Conservation (phyloP, 1,140 invertebrate species). For the Papilio helenus region DNA sequence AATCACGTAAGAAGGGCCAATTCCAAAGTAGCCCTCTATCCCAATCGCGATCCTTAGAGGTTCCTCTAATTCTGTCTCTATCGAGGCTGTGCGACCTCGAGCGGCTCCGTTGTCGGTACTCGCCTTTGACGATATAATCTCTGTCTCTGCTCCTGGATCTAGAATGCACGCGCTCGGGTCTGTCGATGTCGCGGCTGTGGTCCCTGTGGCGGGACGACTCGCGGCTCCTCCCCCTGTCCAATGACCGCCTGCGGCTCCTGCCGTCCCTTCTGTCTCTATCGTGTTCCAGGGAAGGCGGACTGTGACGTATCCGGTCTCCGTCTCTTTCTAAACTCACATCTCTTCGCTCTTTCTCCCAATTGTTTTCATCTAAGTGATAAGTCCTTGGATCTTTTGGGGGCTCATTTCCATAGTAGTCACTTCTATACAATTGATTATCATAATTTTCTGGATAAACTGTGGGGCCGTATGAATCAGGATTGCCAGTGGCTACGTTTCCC, state of each 20-base stretch:
- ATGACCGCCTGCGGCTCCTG: conserved; percentile 64
- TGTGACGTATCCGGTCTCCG: conserved; percentile 67
- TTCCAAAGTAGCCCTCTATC: too few species aligned
- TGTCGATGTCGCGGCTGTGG: conserved; percentile 65
- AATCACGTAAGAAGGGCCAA: too few species aligned
- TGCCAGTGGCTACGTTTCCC: conserved; percentile 64
- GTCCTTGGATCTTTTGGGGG: conserved; percentile 84
- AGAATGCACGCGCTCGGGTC: conserved; percentile 78
- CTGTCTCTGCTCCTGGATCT: conserved; percentile 82
- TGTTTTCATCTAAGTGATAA: conserved; percentile 83
- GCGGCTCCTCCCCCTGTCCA: conserved; percentile 59
- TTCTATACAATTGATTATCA: conserved; percentile 78
- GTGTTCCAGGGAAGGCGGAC: conserved; percentile 66
- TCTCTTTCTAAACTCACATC: conserved; percentile 82
- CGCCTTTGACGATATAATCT: conserved; percentile 80
- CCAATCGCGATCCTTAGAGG: conserved; percentile 75
- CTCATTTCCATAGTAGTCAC: conserved; percentile 83
- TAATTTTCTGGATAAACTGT: conserved; percentile 76
- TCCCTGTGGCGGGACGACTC: conserved; percentile 66
- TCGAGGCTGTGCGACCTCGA: conserved; percentile 77
- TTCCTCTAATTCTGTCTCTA: conserved; percentile 70
- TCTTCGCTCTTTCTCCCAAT: conserved; percentile 81
- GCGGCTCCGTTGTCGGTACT: conserved; percentile 75
- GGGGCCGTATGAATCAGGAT: conserved; percentile 71
- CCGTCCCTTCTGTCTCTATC: conserved; percentile 67